Percentiles rank a stretch among this genome's conserved stretches.
Evolutionary conservation across 2,888 invertebrate species (phyloP).

Genomic region (Diarsia brunnea): DNA sequence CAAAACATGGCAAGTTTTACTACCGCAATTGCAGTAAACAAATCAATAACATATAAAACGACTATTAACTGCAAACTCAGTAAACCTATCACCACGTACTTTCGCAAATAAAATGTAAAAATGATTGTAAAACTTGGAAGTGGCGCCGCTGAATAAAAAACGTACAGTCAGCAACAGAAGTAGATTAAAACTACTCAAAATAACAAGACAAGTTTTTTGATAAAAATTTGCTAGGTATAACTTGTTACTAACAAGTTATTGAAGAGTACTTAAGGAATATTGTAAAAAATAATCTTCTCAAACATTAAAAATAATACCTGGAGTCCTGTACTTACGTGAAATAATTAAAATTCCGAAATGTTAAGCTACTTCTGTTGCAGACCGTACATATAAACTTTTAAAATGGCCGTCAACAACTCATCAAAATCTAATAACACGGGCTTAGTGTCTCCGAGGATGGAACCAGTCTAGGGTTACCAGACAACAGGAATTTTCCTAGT

Average conservation of each 20-base stretch:
- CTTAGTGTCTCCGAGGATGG: conserved; percentile 72
- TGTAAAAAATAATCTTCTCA: too few species aligned
- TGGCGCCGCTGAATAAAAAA: conserved; percentile 63
- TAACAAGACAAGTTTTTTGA: too few species aligned
- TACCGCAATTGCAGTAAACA: conserved; percentile 29
- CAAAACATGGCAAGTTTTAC: conserved; percentile 25
- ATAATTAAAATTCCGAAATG: too few species aligned
- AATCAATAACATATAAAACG: conserved; percentile 46
- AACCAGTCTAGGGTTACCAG: conserved; percentile 42
- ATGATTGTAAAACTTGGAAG: conserved; percentile 64
- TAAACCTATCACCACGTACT: conserved; percentile 37
- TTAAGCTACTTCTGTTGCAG: too few species aligned
- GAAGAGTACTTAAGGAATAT: too few species aligned
- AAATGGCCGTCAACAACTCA: conserved; percentile 82
- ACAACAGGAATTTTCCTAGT: conserved; percentile 17
- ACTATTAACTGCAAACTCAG: conserved; percentile 30
- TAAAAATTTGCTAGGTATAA: too few species aligned
- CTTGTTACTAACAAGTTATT: too few species aligned
- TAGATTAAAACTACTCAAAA: too few species aligned
- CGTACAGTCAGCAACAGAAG: conserved; percentile 7
- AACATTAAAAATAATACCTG: too few species aligned
- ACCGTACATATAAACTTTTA: conserved; percentile 67
- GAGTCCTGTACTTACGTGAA: too few species aligned
- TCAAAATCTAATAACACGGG: conserved; percentile 85
- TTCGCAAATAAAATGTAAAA: conserved; percentile 62